phyloP scores from a whole-genome alignment of 2,888 invertebrate species.

The Tachina grossa region DNA sequence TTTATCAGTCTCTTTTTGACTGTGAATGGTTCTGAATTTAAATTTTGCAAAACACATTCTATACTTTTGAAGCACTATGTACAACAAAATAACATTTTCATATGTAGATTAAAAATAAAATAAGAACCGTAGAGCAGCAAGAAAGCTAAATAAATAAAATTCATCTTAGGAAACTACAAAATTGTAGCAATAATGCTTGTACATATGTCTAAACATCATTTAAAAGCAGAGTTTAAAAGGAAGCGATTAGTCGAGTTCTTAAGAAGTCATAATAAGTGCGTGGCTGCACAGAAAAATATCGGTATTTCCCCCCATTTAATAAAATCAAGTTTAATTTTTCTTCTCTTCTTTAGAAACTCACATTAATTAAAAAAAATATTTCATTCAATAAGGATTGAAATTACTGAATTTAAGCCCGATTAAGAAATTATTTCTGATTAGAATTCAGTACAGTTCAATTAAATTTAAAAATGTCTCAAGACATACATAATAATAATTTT shows the following conservation, averaged over 20 bases:
- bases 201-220: not conserved
- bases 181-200: slow-evolving; percentile 19
- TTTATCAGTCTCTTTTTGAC: slow-evolving; percentile 68
- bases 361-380: too few relatives aligned
- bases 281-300: too few relatives aligned
- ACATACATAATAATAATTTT: too few relatives aligned
- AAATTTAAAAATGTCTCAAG: too few relatives aligned
- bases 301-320: too few relatives aligned
- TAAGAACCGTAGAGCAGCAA: slow-evolving; percentile 15
- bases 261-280: too few relatives aligned
- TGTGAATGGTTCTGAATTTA: slow-evolving; percentile 68
- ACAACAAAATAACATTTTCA: not conserved
- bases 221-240: not conserved
- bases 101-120: not conserved
- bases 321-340: too few relatives aligned
- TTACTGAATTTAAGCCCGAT: too few relatives aligned
- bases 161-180: slow-evolving; percentile 46
- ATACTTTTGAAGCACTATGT: not conserved
- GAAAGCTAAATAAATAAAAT: slow-evolving; percentile 42
- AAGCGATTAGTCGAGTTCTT: not conserved
- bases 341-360: too few relatives aligned
- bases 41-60: slow-evolving; percentile 56
- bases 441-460: too few relatives aligned
- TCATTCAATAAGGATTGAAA: too few relatives aligned
- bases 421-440: too few relatives aligned